These are phyloP conservation scores for cattle (Bos taurus) DNA, from an alignment of 2,113 vertebrate species.

Conservation along the genomic window DNA sequence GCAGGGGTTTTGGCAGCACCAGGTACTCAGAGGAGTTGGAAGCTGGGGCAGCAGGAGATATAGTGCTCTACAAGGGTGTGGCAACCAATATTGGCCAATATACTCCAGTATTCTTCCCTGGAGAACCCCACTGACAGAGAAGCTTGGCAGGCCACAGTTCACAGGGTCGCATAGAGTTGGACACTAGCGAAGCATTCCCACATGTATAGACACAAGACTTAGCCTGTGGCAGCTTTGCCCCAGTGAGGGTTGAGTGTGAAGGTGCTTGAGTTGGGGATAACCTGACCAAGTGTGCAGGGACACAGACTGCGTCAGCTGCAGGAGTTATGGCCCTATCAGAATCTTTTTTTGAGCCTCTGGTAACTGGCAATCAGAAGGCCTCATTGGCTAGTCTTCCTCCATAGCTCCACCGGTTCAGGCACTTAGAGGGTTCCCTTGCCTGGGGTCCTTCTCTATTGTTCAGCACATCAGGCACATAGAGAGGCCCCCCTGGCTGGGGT, in stretches of 20 bases:
- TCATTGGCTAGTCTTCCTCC: neutral
- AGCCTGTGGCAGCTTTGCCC: neutral
- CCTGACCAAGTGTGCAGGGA: neutral
- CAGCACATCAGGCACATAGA: neutral
- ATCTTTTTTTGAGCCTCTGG: neutral
- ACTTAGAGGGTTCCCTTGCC: neutral
- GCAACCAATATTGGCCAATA: neutral
- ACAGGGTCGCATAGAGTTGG: neutral
- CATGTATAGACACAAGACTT: neutral
- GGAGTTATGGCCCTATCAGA: neutral
- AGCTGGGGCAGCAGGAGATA: neutral
- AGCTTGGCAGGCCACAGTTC: neutral
- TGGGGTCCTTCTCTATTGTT: neutral
- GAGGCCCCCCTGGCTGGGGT: neutral
- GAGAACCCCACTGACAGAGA: neutral
- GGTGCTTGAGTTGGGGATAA: neutral
- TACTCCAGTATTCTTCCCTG: neutral
- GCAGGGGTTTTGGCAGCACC: neutral
- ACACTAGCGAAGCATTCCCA: neutral
- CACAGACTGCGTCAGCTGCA: neutral
- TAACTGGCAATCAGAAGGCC: neutral
- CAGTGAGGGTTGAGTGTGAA: neutral
- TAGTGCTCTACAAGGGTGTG: neutral
- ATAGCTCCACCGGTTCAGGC: neutral
- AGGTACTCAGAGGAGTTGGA: neutral